Percentiles rank a stretch among this genome's conserved stretches.
Evolutionary conservation across 2,888 invertebrate genomes (phyloP).

Genomic region (Drosophila pegasa): DNA sequence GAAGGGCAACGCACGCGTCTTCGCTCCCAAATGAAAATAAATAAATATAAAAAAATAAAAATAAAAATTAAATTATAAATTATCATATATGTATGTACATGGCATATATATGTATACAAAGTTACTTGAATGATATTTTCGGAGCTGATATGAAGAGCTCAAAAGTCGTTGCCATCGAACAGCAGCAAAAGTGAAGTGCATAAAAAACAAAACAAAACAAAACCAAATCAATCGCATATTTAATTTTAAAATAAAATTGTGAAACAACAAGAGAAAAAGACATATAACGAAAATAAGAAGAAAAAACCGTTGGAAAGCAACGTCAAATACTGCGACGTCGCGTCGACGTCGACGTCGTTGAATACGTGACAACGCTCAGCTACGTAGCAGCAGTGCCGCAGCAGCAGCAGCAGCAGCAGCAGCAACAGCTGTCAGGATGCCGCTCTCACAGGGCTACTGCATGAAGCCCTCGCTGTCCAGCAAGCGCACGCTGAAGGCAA

Average conservation of each 20-base stretch:
- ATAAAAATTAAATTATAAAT: constrained; percentile 3
- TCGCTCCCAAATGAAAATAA: neutral
- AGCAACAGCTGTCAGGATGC: constrained; percentile 67
- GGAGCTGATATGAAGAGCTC: constrained; percentile 20
- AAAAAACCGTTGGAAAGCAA: constrained; percentile 2
- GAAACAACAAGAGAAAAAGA: neutral
- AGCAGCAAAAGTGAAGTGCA: constrained; percentile 37
- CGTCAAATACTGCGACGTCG: constrained; percentile 29
- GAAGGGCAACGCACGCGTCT: constrained; percentile 15
- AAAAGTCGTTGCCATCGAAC: constrained; percentile 11
- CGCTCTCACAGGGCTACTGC: constrained; percentile 80
- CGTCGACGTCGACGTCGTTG: constrained; percentile 34
- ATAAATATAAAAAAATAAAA: neutral
- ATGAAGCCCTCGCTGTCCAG: constrained; percentile 70
- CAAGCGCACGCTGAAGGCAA: constrained; percentile 68
- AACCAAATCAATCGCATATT: constrained; percentile 12
- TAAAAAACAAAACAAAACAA: constrained; percentile 10
- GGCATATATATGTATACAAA: constrained; percentile 9
- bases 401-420: neutral
- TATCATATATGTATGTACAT: neutral
- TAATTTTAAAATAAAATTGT: constrained; percentile 12
- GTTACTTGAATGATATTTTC: constrained; percentile 5
- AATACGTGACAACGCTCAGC: constrained; percentile 72
- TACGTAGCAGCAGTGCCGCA: constrained; percentile 18
- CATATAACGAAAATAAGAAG: constrained; percentile 7